Base-by-base conservation (phyloP, 2,888 invertebrate genomes). In the Trissolcus brochymenae region DNA sequence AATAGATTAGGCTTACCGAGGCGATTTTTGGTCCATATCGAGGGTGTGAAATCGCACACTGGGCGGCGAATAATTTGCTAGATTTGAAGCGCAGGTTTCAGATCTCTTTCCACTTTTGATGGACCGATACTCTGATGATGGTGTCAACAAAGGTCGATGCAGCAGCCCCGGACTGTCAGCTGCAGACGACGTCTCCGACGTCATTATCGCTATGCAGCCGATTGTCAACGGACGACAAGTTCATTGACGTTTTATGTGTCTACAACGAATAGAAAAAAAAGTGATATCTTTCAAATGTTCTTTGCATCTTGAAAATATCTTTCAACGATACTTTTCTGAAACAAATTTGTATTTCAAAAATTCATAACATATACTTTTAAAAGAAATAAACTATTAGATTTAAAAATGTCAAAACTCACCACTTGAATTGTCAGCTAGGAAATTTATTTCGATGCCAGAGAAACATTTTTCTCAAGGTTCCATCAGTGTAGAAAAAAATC, bases 131-230 rank as follows among this genome's bases (percentile, higher is more conserved):
- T 81, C 84, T 73, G 83, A 84, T 79, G 83, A 84, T 78, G 86
- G 82, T 74, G 84, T 84, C 80, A 86, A 81, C 80, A 86, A 81
- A 79, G 84, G 84, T 82, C 86, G 84, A 79, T 86, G 85, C 81
- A 85, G 83, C 79, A 85, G 82, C 78, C 83, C 82, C 82, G 85
- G 85, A 83, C 86, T 86, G 84, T 85, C 84, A 83, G 84, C 85
- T 82, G 84, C 83, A 81, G 86, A 85, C 79, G 85, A 84, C 83
- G 85, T 85, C 83, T 84, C 85, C 81, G 85, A 85, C 84, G 85
- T 85, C 86, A 86, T 86, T 84, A 81, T 84, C 83, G 82, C 84
- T 84, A 80, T 66, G 73, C 72, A 82, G 72, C 74, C 76, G 60
- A 67, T 76, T 68, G 54, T 66, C 73, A 77, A 68, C 54, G 59